Evolutionary conservation across 2,888 invertebrate species (phyloP).

Genomic region (Baccha elongata): DNA sequence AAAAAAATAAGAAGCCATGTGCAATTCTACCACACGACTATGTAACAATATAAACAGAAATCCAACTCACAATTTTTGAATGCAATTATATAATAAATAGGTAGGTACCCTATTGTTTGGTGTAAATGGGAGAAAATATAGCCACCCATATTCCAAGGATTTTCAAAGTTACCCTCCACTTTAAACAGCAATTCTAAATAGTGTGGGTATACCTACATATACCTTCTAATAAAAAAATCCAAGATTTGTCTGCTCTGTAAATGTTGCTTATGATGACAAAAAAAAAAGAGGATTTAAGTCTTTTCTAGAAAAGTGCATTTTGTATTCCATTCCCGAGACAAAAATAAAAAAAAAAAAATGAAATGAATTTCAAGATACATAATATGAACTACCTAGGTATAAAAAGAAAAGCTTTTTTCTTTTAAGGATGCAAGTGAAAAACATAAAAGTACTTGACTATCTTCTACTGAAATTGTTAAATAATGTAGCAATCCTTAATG

Average conservation of each 20-base stretch:
- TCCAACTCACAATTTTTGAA: constrained; percentile 45
- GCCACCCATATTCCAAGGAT: constrained; percentile 65
- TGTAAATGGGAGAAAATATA: constrained; percentile 49
- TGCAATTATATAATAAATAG: constrained; percentile 51
- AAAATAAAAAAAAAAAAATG: background rate
- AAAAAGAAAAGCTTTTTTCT: constrained; percentile 13
- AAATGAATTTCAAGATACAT: constrained; percentile 2
- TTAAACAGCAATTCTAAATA: constrained; percentile 54
- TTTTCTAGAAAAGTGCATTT: constrained; percentile 53
- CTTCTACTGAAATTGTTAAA: constrained; percentile 61
- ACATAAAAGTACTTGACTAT: constrained; percentile 50
- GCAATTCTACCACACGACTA: constrained; percentile 43
- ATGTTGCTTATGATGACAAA: constrained; percentile 40
- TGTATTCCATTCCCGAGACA: constrained; percentile 37
- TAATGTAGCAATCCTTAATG: constrained; percentile 62
- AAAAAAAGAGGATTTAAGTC: constrained; percentile 35
- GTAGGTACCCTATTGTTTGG: constrained; percentile 4
- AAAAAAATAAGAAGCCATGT: constrained; percentile 45
- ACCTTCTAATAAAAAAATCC: background rate
- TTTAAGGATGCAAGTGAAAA: constrained; percentile 11
- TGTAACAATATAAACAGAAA: constrained; percentile 50
- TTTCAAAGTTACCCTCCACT: constrained; percentile 48
- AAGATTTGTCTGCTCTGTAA: constrained; percentile 41
- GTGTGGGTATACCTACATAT: background rate
- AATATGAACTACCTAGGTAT: background rate